Evolutionary conservation across 2,888 invertebrate species (phyloP).

Genomic region (Drosophila buzzatii): DNA sequence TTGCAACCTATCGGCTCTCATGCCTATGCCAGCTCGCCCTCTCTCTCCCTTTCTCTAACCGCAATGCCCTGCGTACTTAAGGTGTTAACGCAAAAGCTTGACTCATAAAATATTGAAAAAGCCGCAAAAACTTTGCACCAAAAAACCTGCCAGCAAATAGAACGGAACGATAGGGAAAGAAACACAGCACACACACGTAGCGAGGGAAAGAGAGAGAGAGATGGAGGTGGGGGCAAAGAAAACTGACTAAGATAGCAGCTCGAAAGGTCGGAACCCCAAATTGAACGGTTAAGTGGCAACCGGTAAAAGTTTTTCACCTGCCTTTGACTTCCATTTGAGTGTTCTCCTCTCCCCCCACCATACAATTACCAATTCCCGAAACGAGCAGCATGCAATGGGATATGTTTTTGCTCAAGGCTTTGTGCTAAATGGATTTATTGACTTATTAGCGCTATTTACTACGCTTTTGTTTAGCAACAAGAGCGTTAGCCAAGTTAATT

Average conservation of each 20-base stretch:
- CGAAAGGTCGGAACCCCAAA: constrained; percentile 59
- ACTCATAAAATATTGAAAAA: constrained; percentile 84
- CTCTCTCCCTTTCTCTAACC: constrained; percentile 38
- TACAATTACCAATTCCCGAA: constrained; percentile 11
- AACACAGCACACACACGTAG: constrained; percentile 36
- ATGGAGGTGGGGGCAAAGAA: constrained; percentile 7
- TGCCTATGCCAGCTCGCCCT: background rate
- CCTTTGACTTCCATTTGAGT: constrained; percentile 51
- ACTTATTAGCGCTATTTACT: constrained; percentile 53
- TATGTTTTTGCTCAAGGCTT: constrained; percentile 12
- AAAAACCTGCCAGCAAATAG: constrained; percentile 61
- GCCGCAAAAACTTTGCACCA: constrained; percentile 82
- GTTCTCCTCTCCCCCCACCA: background rate
- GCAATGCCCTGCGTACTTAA: constrained; percentile 78
- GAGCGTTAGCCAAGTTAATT: constrained; percentile 32
- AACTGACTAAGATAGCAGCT: constrained; percentile 40
- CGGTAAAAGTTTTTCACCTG: constrained; percentile 61
- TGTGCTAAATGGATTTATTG: constrained; percentile 66
- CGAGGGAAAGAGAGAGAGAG: no score
- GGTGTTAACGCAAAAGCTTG: constrained; percentile 81
- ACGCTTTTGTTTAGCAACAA: constrained; percentile 8
- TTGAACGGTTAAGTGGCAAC: constrained; percentile 70
- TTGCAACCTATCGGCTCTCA: constrained; percentile 1
- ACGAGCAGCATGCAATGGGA: constrained; percentile 8
- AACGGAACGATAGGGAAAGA: constrained; percentile 25